phyloP scores from a whole-genome alignment of 1,140 invertebrate species.

The Coptotermes formosanus region DNA sequence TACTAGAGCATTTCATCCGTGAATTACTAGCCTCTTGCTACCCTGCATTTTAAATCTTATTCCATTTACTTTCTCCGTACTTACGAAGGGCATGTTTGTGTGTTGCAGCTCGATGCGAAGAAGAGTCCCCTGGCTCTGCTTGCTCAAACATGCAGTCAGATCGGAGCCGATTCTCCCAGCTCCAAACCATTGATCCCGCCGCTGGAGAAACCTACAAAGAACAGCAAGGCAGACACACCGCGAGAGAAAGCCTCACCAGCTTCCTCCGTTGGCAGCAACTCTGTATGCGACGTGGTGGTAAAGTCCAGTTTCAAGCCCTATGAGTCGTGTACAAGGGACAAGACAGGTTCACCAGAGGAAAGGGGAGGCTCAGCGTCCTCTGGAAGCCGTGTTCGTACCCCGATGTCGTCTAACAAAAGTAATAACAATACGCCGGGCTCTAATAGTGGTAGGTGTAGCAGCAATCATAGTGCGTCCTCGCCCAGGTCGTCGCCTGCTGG shows the following conservation, averaged over 20 bases:
- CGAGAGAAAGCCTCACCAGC: slow-evolving; percentile 59
- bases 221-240: slow-evolving; percentile 50
- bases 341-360: slow-evolving; percentile 59
- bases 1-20: too few relatives aligned
- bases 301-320: slow-evolving; percentile 71
- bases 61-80: too few relatives aligned
- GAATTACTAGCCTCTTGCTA: too few relatives aligned
- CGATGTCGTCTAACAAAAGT: slow-evolving; percentile 41
- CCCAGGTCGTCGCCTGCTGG: slow-evolving; percentile 52
- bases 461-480: slow-evolving; percentile 65
- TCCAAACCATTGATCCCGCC: slow-evolving; percentile 64
- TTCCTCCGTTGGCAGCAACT: slow-evolving; percentile 39
- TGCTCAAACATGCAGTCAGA: slow-evolving; percentile 93
- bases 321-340: slow-evolving; percentile 57
- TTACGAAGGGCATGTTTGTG: slow-evolving; percentile 28
- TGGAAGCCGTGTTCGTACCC: slow-evolving; percentile 56
- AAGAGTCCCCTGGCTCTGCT: slow-evolving; percentile 91
- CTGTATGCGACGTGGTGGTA: slow-evolving; percentile 46
- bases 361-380: slow-evolving; percentile 41
- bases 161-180: slow-evolving; percentile 81
- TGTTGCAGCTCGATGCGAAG: slow-evolving; percentile 90
- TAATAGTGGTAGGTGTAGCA: slow-evolving; percentile 53
- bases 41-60: too few relatives aligned
- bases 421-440: slow-evolving; percentile 35
- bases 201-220: slow-evolving; percentile 48